Evolutionary conservation across 2,113 vertebrate species (phyloP).

Genomic region (Osmerus mordax): DNA sequence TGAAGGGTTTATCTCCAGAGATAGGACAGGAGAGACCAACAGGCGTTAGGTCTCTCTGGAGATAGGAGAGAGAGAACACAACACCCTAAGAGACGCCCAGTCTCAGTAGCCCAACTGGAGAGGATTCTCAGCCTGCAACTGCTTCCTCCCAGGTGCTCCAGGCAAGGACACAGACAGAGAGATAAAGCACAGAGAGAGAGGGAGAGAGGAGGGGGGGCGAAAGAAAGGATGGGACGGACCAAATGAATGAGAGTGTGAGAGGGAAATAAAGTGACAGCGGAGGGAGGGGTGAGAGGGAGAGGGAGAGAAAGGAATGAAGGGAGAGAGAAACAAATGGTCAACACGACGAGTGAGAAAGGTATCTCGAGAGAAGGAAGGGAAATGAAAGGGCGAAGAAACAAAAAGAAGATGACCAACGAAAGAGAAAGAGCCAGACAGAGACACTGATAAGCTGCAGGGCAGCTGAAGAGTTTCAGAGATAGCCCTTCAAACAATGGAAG

Average conservation of each 20-base stretch:
- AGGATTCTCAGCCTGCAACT: neutral
- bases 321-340: conserved; percentile 20
- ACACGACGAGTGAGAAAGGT: neutral
- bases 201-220: neutral
- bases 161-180: neutral
- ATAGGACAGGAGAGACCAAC: no score
- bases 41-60: no score
- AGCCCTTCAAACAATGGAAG: neutral
- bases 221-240: neutral
- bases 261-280: conserved; percentile 18
- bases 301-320: conserved; percentile 38
- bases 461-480: neutral
- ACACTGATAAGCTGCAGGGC: neutral
- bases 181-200: neutral
- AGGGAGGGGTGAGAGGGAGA: conserved; percentile 27
- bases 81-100: no score
- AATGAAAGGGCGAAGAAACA: neutral
- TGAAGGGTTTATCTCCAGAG: no score
- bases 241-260: neutral
- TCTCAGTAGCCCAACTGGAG: neutral
- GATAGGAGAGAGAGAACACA: neutral
- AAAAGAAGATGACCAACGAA: neutral
- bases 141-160: conserved; percentile 14
- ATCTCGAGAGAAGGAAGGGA: neutral
- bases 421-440: neutral